phyloP scores from a whole-genome alignment of 2,888 invertebrate genomes.

The Tineola bisselliella region DNA sequence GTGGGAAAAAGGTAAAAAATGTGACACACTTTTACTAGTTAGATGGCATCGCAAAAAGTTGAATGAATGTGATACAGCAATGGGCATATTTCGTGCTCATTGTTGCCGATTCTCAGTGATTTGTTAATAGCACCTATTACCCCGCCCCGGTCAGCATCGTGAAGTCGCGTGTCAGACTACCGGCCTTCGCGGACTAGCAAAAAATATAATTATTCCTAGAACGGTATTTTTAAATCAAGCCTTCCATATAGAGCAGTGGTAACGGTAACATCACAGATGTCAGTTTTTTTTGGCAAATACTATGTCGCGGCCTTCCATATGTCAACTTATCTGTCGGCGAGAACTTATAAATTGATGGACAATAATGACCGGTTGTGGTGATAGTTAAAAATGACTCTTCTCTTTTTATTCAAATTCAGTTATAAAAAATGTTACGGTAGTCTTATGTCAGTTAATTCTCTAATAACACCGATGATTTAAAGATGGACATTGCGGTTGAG shows the following conservation, averaged over 20 bases:
- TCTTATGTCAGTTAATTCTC: not conserved
- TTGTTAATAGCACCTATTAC: conserved; percentile 59
- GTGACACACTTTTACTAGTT: conserved; percentile 48
- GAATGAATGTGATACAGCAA: conserved; percentile 54
- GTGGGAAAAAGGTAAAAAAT: conserved; percentile 18
- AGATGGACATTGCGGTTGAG: not conserved
- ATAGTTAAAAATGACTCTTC: not conserved
- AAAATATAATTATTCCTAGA: conserved; percentile 58
- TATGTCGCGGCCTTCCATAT: not conserved
- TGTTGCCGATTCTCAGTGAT: conserved; percentile 60
- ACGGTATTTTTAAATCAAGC: conserved; percentile 58
- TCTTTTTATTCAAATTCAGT: not conserved
- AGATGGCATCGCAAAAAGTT: conserved; percentile 46
- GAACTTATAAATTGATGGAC: not conserved
- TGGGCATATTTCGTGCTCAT: conserved; percentile 58
- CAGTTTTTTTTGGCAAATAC: conserved; percentile 21
- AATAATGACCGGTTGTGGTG: not conserved
- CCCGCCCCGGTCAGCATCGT: conserved; percentile 38
- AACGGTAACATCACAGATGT: conserved; percentile 43
- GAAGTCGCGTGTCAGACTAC: conserved; percentile 42
- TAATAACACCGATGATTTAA: not conserved
- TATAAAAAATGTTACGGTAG: not conserved
- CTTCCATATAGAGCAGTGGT: conserved; percentile 33
- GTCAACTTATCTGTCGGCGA: not conserved
- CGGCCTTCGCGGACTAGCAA: conserved; percentile 40